Base-by-base conservation (phyloP, 2,113 vertebrate genomes). In the Toxotes chatareus region DNA sequence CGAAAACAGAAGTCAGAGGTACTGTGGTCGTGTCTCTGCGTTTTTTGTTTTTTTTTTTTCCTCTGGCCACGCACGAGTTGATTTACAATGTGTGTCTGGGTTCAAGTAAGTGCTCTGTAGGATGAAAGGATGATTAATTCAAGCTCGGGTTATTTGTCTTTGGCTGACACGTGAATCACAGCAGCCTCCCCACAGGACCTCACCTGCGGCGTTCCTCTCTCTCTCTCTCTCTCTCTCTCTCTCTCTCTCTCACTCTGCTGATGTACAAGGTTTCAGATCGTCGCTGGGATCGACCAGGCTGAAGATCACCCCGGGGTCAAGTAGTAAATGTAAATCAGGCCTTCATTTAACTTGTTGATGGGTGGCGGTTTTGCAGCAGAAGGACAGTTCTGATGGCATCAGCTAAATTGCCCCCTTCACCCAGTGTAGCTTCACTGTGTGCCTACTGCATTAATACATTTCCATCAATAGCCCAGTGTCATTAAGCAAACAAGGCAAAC, bases 111-210 rank as follows among this genome's bases (percentile, higher is more conserved):
- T 56, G 67, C 49, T 49, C 32, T 0, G 31, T 5, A 4, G 73
- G 57, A 74, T 73, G 38, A 78, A 59, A 62, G 16, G 46, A 56
- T 57, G 70, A 85, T 87, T 81, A 73, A 84, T 79, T 66, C 14
- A 40, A 75, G 81, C 21, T 14, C 42, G 1, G 32, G 78, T 69
- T 86, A 34, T 86, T 85, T 76, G 61, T 87, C 80, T 85, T 27
- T 71, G 38, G 46, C 63, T 51, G 59, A 77, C 61, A 40, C 0
- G 8, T n/a, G 67, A 76, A 63, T 74, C 77, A 46, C 56, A 56
- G 59, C 23, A 1, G 69, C 73, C n/a, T 68, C 19, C 61, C 23
- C 17, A 4, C 34, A 60, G 62, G 70, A 70, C 12, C 40, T 60
- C 31, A 84, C 63, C 71, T 84, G 66, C 23, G 42, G 1, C 31